Base-by-base conservation (phyloP, 1,140 invertebrate genomes). In the Contarinia nasturtii region DNA sequence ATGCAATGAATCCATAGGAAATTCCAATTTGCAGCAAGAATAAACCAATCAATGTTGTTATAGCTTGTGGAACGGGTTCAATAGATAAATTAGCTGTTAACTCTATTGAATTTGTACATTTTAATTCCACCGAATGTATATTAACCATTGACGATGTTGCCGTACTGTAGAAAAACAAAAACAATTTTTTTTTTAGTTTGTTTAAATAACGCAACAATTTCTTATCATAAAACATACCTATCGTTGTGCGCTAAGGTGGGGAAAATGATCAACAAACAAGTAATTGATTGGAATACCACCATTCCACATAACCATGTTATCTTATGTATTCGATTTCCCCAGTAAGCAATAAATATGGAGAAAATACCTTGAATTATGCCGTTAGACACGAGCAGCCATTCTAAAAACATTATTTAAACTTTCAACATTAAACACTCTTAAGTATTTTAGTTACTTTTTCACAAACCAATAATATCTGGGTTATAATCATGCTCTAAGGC, bases 311-410 rank as follows among this genome's bases (percentile, higher is more conserved):
- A 59, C 75, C 75, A 78, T 2, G 69, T 64, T 18, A 67, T 65
- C 53, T 72, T 68, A 53, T 77, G 75, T 33, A 72, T 68, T 56
- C 64, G 64, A 48, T 75, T 67, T 4, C 73, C 75, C 70, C 69
- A 77, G 53, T 75, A 73, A 15, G 73, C 66, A 8, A 76, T 54
- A 0, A 55, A 20, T 33, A 77, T 49, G 0, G 70, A 74, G 14
- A 73, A 60, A 11, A 74, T 11, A 8, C 68, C 67, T 45, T 69
- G 67, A 41, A 69, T 67, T 1, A 77, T 55, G 18, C 73, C 70
- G 44, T 72, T 68, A 37, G 65, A 57, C 8, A 69, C 65, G 18
- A 75, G 52, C 5, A 76, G 53, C 73, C 73, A 76, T 53, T 73
- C 75, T 78, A 53, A 38, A 64, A 62, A 45, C 46, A 22, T 52